Evolutionary conservation across 2,113 vertebrate species (phyloP), one percentile per base, ranked within the genome.

Genomic region (Dryoscopus gambensis): DNA sequence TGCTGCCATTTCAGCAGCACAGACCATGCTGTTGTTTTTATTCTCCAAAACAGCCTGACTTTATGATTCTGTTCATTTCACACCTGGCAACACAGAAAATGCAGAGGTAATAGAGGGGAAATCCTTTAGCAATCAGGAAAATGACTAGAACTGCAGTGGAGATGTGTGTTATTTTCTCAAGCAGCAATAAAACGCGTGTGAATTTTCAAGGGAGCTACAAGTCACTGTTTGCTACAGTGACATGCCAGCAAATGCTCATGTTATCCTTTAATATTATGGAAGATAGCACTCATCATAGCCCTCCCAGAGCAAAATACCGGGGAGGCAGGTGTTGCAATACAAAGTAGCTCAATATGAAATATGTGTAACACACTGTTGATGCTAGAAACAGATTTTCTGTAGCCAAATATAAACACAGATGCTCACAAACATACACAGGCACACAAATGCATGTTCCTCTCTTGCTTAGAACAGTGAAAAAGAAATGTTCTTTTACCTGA

Each of bases 51-150:
- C 89, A 92, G 60, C 60, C 86, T 89, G 49, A 90, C 75, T 77
- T 94, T 94, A 96, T 84, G 88, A 95, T 95, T 96, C 88, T 89
- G 64, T 96, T 97, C 80, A 96, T 97, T 97, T 97, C 95, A 96
- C 87, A 97, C 93, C 84, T 97, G 94, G 80, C 82, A 96, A 95
- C 94, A 97, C 84, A 95, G 84, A 94, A 96, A 96, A 95, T 95
- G 79, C 78, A 85, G 83, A 95, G 89, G 81, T 96, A 94, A 95
- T 95, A 97, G 64, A 95, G 89, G 78, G 33, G 71, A 96, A 91
- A 89, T 95, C 75, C 82, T 96, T 85, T 81, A 93, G 53, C 83
- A 96, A 60, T 96, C 91, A 97, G 76, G 94, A 95, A 81, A 97
- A 92, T 4, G 79, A 88, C 85, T 76, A 35, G 81, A 95, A 67